Percentiles rank a stretch among this genome's conserved stretches.
Evolutionary conservation across 1,140 invertebrate genomes (phyloP).

Genomic region (Forficula auricularia): DNA sequence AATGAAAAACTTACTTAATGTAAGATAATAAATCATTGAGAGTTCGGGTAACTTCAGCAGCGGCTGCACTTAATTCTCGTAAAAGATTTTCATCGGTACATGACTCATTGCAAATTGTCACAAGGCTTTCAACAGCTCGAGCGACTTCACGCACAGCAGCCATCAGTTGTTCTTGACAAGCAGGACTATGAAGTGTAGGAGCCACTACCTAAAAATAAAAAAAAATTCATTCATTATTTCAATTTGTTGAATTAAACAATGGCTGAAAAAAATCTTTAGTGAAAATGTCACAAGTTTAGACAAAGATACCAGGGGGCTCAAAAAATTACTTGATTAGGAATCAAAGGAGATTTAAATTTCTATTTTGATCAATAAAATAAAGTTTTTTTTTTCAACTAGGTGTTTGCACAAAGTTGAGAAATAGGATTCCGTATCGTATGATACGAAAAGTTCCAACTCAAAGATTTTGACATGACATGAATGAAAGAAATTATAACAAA

Average conservation of each 20-base stretch:
- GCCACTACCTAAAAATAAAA: slow-evolving; percentile 43
- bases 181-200: slow-evolving; percentile 67
- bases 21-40: slow-evolving; percentile 82
- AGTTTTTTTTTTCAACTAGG: too few relatives aligned
- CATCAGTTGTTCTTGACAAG: slow-evolving; percentile 85
- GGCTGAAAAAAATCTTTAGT: too few relatives aligned
- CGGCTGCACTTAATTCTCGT: slow-evolving; percentile 65
- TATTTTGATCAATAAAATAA: not conserved
- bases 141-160: slow-evolving; percentile 85
- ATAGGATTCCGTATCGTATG: too few relatives aligned
- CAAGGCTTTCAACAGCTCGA: slow-evolving; percentile 77
- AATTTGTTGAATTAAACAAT: too few relatives aligned
- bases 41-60: slow-evolving; percentile 72
- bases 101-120: slow-evolving; percentile 61
- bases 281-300: too few relatives aligned
- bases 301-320: not conserved
- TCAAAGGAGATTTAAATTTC: not conserved
- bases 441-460: too few relatives aligned
- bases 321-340: not conserved
- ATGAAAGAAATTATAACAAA: too few relatives aligned
- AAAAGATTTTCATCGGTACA: slow-evolving; percentile 47
- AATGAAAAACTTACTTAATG: slow-evolving; percentile 40
- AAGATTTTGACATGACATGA: too few relatives aligned
- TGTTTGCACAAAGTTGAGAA: too few relatives aligned
- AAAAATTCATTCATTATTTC: too few relatives aligned